Percentiles rank a stretch among this genome's conserved stretches.
These are phyloP conservation scores for Nemurella pictetii DNA, from an alignment of 2,888 invertebrate genomes.

Conservation along the genomic window DNA sequence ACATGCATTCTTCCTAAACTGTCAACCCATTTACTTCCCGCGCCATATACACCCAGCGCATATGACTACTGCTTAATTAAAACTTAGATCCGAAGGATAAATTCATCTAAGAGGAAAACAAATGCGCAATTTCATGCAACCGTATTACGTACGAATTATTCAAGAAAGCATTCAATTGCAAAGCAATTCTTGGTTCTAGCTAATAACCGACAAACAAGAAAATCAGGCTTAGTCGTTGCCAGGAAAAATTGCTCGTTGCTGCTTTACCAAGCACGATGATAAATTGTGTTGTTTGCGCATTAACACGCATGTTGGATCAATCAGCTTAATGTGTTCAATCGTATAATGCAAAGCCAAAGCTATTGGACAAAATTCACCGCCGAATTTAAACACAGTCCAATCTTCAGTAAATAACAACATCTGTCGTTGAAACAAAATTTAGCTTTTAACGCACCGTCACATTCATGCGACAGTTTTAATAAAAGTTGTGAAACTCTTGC, in stretches of 20 bases:
- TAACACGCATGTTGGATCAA: neutral
- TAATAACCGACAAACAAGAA: neutral
- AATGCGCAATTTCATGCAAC: neutral
- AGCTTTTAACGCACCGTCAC: neutral
- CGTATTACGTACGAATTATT: neutral
- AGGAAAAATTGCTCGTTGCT: neutral
- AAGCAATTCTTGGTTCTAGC: neutral
- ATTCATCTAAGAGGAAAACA: neutral
- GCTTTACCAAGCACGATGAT: neutral
- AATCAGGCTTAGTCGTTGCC: neutral
- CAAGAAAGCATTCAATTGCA: neutral
- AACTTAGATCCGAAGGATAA: neutral
- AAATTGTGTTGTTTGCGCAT: neutral
- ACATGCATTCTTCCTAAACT: neutral
- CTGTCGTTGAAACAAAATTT: neutral
- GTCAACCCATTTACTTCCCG: neutral
- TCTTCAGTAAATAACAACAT: neutral
- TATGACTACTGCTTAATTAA: neutral
- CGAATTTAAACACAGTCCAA: neutral
- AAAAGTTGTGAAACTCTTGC: neutral
- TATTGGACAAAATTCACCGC: neutral
- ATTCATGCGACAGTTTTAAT: neutral
- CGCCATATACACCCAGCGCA: neutral
- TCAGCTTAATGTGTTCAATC: neutral
- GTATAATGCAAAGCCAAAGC: neutral